Conservation (phyloP, 2,888 invertebrate genomes). For the Silvanus unidentatus region DNA sequence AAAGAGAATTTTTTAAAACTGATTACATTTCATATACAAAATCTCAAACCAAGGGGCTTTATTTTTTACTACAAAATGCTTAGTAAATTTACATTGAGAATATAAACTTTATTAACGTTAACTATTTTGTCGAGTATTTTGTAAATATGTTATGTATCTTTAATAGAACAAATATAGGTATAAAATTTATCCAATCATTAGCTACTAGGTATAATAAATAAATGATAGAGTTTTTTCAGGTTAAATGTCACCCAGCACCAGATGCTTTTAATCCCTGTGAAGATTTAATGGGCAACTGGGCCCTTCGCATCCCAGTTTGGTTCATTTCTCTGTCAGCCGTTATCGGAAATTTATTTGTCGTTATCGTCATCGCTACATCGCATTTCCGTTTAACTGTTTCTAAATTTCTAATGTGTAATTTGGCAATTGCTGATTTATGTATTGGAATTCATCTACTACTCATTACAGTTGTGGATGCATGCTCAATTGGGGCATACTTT, state of each 20-base stretch:
- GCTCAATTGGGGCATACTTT: conserved; percentile 59
- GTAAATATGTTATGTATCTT: too few relatives aligned
- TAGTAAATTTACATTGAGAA: too few relatives aligned
- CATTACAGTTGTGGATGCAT: conserved; percentile 57
- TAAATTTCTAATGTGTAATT: conserved; percentile 61
- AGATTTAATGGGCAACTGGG: conserved; percentile 57
- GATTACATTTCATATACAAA: too few relatives aligned
- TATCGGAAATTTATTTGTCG: conserved; percentile 59
- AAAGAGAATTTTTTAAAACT: too few relatives aligned
- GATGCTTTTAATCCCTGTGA: conserved; percentile 62
- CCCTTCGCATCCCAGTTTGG: conserved; percentile 57
- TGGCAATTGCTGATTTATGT: conserved; percentile 62
- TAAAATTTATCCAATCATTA: too few relatives aligned
- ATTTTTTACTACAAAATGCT: too few relatives aligned
- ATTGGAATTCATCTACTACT: conserved; percentile 60
- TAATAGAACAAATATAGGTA: too few relatives aligned
- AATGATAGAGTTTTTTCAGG: conserved; percentile 27
- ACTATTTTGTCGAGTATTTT: too few relatives aligned
- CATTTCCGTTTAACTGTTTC: conserved; percentile 50
- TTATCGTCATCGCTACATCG: conserved; percentile 52
- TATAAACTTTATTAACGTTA: too few relatives aligned
- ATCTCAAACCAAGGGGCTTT: too few relatives aligned
- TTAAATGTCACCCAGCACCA: conserved; percentile 51
- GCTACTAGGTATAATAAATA: neutral
- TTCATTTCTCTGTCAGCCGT: conserved; percentile 54